Conservation (phyloP, 1,140 invertebrate species). For the Laupala kohalensis region DNA sequence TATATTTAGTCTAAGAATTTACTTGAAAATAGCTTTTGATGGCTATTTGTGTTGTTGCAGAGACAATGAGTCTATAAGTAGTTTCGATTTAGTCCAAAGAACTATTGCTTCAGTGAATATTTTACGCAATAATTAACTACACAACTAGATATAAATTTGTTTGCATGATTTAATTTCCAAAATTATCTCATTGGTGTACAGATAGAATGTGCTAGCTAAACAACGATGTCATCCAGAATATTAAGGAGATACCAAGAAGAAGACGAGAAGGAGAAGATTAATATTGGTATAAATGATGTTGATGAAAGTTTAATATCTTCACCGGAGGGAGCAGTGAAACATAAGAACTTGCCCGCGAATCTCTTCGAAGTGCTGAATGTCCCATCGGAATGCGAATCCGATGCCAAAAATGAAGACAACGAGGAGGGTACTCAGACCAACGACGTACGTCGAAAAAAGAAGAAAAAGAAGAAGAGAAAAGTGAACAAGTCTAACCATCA, state of each 20-base stretch:
- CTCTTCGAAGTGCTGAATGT: not conserved
- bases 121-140: no score
- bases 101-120: no score
- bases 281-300: not conserved
- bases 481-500: not conserved
- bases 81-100: no score
- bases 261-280: not conserved
- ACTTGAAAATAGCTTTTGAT: no score
- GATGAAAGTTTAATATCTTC: not conserved
- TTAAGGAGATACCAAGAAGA: not conserved
- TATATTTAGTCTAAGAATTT: no score
- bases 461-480: not conserved
- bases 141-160: no score
- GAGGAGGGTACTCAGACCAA: not conserved
- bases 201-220: no score
- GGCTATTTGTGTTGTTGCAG: no score
- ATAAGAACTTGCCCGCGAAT: not conserved
- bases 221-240: not conserved
- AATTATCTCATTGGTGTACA: no score
- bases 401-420: not conserved
- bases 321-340: not conserved
- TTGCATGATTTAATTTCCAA: no score
- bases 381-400: not conserved
- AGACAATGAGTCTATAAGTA: no score
- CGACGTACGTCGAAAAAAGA: not conserved